phyloP scores from a whole-genome alignment of 2,113 vertebrate genomes.

The Phrynocephalus versicolor region DNA sequence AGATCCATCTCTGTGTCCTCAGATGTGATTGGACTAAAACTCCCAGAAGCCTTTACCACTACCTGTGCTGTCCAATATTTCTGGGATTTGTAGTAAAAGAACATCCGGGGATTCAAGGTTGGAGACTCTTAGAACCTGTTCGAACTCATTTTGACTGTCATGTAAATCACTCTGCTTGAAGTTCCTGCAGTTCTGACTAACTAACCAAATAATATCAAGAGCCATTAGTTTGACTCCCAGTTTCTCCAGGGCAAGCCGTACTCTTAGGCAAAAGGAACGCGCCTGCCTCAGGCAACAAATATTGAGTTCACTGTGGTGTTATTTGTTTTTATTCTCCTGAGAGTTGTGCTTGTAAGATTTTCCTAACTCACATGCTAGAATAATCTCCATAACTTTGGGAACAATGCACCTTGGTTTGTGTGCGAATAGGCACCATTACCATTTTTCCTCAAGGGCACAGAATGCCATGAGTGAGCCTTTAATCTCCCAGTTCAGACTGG shows the following conservation, averaged over 20 bases:
- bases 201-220: neutral
- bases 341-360: neutral
- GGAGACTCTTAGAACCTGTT: no score
- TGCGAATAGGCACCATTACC: neutral
- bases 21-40: no score
- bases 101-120: no score
- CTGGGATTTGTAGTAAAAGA: no score
- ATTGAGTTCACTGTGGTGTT: neutral
- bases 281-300: no score
- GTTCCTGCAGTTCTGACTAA: neutral
- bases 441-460: neutral
- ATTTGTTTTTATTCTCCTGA: neutral
- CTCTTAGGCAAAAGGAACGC: neutral
- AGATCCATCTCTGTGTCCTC: no score
- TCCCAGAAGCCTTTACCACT: no score
- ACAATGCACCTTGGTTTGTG: neutral
- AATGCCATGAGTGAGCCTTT: neutral
- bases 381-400: no score
- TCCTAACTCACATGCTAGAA: neutral
- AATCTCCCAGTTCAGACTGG: neutral
- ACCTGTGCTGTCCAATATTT: no score
- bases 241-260: neutral
- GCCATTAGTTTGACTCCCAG: no score
- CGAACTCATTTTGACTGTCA: neutral
- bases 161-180: neutral